phyloP scores from a whole-genome alignment of 2,888 invertebrate species.

The Philopedon plagiatum region DNA sequence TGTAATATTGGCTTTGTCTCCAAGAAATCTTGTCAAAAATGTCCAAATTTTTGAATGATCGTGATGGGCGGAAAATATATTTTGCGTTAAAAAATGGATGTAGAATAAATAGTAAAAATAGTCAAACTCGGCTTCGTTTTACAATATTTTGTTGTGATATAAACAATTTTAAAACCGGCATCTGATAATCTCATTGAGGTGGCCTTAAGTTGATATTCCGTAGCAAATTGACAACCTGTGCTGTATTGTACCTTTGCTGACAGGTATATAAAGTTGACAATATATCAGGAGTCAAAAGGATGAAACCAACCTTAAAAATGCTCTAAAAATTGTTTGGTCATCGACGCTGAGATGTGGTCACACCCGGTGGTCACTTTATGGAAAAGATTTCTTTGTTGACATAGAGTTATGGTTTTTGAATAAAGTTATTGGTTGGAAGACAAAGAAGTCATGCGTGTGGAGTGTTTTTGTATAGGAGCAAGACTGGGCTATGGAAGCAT shows the following conservation, averaged over 20 bases:
- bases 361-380: not conserved
- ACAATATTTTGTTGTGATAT: no score
- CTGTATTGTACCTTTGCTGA: slow-evolving; percentile 13
- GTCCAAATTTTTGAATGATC: no score
- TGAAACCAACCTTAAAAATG: not conserved
- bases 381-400: not conserved
- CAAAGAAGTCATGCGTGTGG: no score
- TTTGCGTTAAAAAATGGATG: no score
- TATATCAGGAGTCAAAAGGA: slow-evolving; percentile 4
- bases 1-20: no score
- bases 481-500: no score
- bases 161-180: not conserved
- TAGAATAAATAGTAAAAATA: no score
- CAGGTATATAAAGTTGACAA: not conserved
- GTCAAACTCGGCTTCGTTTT: no score
- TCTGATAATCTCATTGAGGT: not conserved
- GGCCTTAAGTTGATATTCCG: not conserved
- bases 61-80: no score
- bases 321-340: not conserved
- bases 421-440: no score
- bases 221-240: not conserved
- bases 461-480: no score
- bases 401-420: not conserved
- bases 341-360: not conserved
- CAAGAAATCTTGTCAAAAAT: no score